Conservation (phyloP, 2,888 invertebrate genomes). For the Melikaiella ostensackeni region DNA sequence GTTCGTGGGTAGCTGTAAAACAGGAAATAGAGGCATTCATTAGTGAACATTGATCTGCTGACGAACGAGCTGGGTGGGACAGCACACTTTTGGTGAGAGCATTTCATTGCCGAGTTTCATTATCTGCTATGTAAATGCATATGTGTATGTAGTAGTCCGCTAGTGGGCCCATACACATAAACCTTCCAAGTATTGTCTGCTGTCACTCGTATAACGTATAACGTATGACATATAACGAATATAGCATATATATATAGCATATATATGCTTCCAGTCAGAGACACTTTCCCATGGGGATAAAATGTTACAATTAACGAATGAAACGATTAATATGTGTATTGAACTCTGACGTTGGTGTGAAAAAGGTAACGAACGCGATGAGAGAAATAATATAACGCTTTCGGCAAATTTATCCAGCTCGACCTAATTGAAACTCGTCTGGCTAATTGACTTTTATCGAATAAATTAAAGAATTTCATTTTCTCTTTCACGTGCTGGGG, state of each 20-base stretch:
- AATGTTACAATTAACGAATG: slow-evolving; percentile 28
- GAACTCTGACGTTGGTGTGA: not conserved
- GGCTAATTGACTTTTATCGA: not conserved
- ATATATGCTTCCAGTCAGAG: not conserved
- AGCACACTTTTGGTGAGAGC: slow-evolving; percentile 41
- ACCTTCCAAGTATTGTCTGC: slow-evolving; percentile 13
- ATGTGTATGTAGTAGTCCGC: slow-evolving; percentile 2
- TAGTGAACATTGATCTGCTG: slow-evolving; percentile 52
- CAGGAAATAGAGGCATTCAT: slow-evolving; percentile 60
- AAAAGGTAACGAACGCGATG: not conserved
- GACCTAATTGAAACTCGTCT: not conserved
- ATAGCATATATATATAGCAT: not conserved
- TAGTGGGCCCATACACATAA: not conserved
- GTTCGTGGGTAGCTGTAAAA: slow-evolving; percentile 52
- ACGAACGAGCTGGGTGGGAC: slow-evolving; percentile 41
- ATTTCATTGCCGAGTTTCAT: slow-evolving; percentile 51
- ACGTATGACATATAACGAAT: not conserved
- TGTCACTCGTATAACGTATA: slow-evolving; percentile 1
- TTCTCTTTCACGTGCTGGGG: not conserved
- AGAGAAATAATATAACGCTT: not conserved
- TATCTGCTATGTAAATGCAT: slow-evolving; percentile 49
- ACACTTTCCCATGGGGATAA: slow-evolving; percentile 19
- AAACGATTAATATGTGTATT: slow-evolving; percentile 28
- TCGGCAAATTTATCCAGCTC: not conserved
- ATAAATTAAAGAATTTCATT: not conserved